Evolutionary conservation across 2,888 invertebrate genomes (phyloP).

Genomic region (Campaea margaritaria): DNA sequence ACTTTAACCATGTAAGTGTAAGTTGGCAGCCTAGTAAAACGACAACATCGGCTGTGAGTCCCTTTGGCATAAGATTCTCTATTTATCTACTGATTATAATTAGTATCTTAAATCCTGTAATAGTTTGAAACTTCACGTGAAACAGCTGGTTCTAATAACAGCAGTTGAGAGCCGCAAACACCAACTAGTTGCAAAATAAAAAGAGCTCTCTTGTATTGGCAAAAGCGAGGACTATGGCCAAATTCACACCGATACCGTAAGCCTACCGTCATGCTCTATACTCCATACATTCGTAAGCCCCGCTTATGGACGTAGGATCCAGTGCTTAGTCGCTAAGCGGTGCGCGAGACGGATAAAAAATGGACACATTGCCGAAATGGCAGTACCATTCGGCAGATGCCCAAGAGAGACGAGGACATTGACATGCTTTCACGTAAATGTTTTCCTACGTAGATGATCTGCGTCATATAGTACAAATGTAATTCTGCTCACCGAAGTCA

Average conservation of each 20-base stretch:
- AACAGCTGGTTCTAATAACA: not conserved
- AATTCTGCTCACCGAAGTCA: too few species aligned
- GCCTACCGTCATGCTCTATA: conserved; percentile 40
- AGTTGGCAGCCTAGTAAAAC: too few species aligned
- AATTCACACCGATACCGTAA: conserved; percentile 60
- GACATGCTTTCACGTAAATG: conserved; percentile 1
- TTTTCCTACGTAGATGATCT: not conserved
- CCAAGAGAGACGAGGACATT: conserved; percentile 8
- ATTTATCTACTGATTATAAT: too few species aligned
- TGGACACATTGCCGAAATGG: conserved; percentile 31
- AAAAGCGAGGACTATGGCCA: conserved; percentile 43
- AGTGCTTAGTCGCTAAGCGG: conserved; percentile 48
- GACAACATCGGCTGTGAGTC: too few species aligned
- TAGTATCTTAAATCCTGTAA: too few species aligned
- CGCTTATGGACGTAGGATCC: conserved; percentile 45
- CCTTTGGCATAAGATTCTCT: too few species aligned
- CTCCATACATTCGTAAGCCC: conserved; percentile 42
- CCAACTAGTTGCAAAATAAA: conserved; percentile 12
- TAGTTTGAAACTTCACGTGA: too few species aligned
- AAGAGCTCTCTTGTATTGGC: conserved; percentile 29
- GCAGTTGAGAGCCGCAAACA: conserved; percentile 13
- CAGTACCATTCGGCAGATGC: conserved; percentile 22
- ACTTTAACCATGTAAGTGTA: too few species aligned
- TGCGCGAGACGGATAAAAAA: conserved; percentile 40
- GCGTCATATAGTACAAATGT: too few species aligned